A percentile compares a stretch with the other conserved stretches of the same genome.
These are phyloP conservation scores for Heloderma charlesbogerti DNA, from an alignment of 2,113 vertebrate species.

Conservation along the genomic window DNA sequence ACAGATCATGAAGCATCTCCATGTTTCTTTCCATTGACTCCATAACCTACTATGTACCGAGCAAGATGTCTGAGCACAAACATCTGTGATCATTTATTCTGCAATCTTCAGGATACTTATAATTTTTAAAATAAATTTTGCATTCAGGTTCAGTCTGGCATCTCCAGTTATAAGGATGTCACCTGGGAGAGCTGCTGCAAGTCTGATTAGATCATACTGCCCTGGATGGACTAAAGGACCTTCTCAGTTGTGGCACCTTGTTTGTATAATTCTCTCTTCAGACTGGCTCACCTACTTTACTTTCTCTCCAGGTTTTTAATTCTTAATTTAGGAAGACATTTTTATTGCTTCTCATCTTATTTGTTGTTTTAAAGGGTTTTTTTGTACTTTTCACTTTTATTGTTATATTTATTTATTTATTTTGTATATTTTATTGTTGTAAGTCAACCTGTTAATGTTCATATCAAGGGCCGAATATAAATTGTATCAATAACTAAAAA, in stretches of 20 bases:
- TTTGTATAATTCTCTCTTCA: background rate
- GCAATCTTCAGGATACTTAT: no score
- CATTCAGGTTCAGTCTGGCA: no score
- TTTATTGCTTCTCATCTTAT: background rate
- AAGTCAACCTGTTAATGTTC: background rate
- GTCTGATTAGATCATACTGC: no score
- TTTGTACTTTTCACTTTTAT: background rate
- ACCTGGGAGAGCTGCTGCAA: background rate
- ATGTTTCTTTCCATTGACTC: background rate
- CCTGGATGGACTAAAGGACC: no score
- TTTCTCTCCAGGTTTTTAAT: background rate
- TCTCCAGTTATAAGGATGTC: no score
- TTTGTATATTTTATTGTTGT: background rate
- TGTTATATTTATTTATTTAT: background rate
- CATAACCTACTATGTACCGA: background rate
- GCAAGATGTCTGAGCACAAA: background rate
- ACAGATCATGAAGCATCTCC: no score
- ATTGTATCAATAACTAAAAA: background rate
- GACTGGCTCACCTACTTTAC: background rate
- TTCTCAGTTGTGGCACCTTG: background rate
- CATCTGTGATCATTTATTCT: no score
- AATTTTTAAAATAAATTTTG: no score
- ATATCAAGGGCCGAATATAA: background rate
- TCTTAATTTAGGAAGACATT: background rate
- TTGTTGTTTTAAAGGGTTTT: background rate